Base-by-base conservation (phyloP, 2,888 invertebrate species). In the Pilophorus perplexus region DNA sequence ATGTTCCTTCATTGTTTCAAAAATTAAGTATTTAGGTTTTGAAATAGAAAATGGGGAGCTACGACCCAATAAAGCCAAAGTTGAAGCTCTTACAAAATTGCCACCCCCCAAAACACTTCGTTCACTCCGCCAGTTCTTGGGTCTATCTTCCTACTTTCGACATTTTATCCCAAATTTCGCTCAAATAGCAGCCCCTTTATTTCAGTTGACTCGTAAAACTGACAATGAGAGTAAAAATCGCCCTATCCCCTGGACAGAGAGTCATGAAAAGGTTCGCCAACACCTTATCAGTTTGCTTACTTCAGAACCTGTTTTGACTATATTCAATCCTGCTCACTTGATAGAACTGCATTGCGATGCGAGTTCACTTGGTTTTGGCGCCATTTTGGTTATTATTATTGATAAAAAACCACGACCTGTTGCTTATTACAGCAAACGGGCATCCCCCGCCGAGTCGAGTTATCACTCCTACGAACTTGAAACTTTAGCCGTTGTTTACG, bases 1-100 rank as follows among this genome's bases (percentile, higher is more conserved):
- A 42, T 60, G 66, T 60, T 59, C 12, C 22, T 66, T 68, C 27
- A 14, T 60, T n/a, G n/a, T n/a, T n/a, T n/a, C n/a, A n/a, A n/a
- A n/a, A n/a, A n/a, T n/a, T n/a, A n/a, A n/a, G n/a, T 16, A 23
- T 22, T 14, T 66, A 16, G 68, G 68, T 1, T 66, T 48, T 67
- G 25, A 52, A 25, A 23, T 59, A 3, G 25, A 38, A 4, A 46
- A 57, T 23, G 38, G 50, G 2, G 66, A 59, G 10, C 16, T 50
- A n/a, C 6, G 14, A 6, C 6, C 6, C 5, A 42, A 42, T 42
- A 6, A 38, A 12, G 38, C 20, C 3, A 68, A 68, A 20, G 25
- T 59, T 28, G 28, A 59, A 18, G n/a, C 40, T 23, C 4, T 59
- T 14, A 16, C 57, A 20, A 23, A 37, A n/a, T 2, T 64, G 37